Conservation (phyloP, 2,888 invertebrate species). For the Lasioglossum lativentre region DNA sequence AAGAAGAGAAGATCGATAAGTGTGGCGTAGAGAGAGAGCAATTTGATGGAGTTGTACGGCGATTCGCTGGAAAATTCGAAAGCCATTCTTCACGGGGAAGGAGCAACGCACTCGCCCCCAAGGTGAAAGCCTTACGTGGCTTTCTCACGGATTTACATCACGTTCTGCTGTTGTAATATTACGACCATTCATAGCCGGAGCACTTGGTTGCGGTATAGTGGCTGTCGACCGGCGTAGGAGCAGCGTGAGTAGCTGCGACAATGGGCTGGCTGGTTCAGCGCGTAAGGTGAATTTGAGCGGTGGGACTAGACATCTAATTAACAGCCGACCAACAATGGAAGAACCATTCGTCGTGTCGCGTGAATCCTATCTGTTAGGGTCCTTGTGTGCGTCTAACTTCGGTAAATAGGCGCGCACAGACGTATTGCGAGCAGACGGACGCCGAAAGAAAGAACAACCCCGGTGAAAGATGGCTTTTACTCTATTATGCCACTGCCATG, state of each 20-base stretch:
- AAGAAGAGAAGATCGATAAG: background rate
- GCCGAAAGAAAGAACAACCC: conserved; percentile 32
- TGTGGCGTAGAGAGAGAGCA: background rate
- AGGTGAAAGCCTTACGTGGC: conserved; percentile 27
- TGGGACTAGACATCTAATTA: conserved; percentile 84
- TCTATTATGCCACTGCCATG: background rate
- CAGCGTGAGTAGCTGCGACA: conserved; percentile 64
- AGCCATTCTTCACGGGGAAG: conserved; percentile 34
- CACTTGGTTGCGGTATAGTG: conserved; percentile 66
- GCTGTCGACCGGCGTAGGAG: conserved; percentile 65
- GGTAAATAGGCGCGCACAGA: conserved; percentile 21
- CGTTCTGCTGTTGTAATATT: conserved; percentile 76
- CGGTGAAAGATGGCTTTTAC: background rate
- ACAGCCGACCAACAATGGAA: conserved; percentile 82
- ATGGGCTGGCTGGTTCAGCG: conserved; percentile 68
- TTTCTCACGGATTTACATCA: conserved; percentile 76
- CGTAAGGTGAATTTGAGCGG: conserved; percentile 82
- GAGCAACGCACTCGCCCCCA: conserved; percentile 40
- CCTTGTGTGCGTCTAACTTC: conserved; percentile 53
- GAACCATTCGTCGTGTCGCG: conserved; percentile 81
- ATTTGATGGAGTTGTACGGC: background rate
- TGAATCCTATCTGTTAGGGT: conserved; percentile 78
- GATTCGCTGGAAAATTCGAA: conserved; percentile 21
- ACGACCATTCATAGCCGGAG: conserved; percentile 72
- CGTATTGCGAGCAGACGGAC: conserved; percentile 21